A percentile compares a stretch with the other conserved stretches of the same genome.
These are phyloP conservation scores for Oceanites oceanicus DNA, from an alignment of 2,113 vertebrate species.

Conservation along the genomic window DNA sequence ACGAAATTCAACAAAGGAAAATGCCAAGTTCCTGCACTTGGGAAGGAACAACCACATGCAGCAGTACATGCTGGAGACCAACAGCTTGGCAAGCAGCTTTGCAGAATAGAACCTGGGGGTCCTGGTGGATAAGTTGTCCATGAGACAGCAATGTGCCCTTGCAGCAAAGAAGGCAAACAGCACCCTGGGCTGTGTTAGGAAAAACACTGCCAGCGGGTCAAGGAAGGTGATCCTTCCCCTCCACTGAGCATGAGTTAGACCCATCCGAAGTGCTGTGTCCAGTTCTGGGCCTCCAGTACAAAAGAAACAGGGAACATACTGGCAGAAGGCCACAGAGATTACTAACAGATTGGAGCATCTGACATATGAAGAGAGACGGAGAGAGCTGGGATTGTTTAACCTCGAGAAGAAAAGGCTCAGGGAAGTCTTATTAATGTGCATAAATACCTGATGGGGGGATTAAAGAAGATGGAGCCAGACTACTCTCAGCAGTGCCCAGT, in stretches of 20 bases:
- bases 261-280: rapidly evolving
- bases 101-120: neutral
- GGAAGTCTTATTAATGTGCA: neutral
- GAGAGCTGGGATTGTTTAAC: neutral
- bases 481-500: neutral
- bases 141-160: neutral
- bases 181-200: neutral
- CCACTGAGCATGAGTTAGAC: neutral
- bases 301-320: neutral
- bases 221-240: neutral
- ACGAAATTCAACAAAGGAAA: neutral
- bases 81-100: neutral
- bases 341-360: neutral
- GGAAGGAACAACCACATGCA: neutral
- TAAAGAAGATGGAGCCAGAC: neutral
- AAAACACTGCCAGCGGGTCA: neutral
- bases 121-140: neutral
- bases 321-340: neutral
- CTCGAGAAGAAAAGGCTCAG: neutral
- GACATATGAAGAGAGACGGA: neutral
- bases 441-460: neutral
- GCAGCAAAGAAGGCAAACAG: neutral
- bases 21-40: neutral
- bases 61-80: neutral
- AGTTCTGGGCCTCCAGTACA: neutral